Base-by-base conservation (phyloP, 2,888 invertebrate genomes). In the Sphaerophoria taeniata region DNA sequence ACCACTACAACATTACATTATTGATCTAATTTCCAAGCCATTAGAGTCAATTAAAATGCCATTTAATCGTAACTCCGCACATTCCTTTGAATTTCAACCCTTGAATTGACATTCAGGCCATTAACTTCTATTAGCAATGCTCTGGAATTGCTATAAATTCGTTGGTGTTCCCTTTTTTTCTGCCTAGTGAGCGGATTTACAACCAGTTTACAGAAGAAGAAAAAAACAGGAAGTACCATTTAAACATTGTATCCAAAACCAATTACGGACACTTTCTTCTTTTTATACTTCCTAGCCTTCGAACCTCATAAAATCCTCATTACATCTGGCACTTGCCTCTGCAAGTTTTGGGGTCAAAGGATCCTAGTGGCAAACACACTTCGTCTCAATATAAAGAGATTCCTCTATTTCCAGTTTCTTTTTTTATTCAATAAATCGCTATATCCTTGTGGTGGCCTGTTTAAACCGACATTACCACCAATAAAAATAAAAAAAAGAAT, bases 221-320 rank as follows among this genome's bases (percentile, higher is more conserved):
- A n/a, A n/a, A n/a, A 31, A 24, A 24, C 1, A 36, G 33, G n/a
- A n/a, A n/a, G n/a, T n/a, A n/a, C n/a, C n/a, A n/a, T n/a, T n/a
- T n/a, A n/a, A n/a, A n/a, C n/a, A n/a, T n/a, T n/a, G n/a, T n/a
- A n/a, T n/a, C n/a, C n/a, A n/a, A n/a, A n/a, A n/a, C n/a, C n/a
- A n/a, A n/a, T n/a, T n/a, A n/a, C n/a, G n/a, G n/a, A n/a, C n/a
- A n/a, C n/a, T n/a, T n/a, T n/a, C n/a, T n/a, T n/a, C n/a, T n/a
- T n/a, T n/a, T n/a, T n/a, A n/a, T n/a, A n/a, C n/a, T n/a, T n/a
- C n/a, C n/a, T n/a, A n/a, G n/a, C n/a, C n/a, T n/a, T n/a, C n/a
- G n/a, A n/a, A n/a, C n/a, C n/a, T n/a, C n/a, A n/a, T n/a, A 75
- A 79, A 80, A 84, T 45, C 43, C 73, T 56, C 77, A 78, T 82